A percentile compares a stretch with the other conserved stretches of the same genome.
phyloP scores from a whole-genome alignment of 1,140 invertebrate genomes.

The Drosophila parabipectinata region DNA sequence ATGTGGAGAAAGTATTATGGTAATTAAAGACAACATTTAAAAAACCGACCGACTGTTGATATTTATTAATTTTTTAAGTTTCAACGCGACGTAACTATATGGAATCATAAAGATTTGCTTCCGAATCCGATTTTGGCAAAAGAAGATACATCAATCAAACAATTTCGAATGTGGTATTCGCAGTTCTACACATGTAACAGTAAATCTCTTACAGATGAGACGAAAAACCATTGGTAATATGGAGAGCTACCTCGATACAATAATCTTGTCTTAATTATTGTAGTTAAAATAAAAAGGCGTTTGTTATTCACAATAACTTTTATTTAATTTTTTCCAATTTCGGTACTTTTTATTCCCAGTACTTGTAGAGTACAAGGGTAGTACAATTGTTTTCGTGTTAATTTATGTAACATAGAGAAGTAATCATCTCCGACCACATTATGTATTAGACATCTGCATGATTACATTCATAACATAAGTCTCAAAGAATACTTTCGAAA shows the following conservation, averaged over 20 bases:
- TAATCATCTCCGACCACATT: no score
- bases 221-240: constrained; percentile 30
- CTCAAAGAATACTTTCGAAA: no score
- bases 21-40: constrained; percentile 72
- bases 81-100: constrained; percentile 93
- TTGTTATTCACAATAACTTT: no score
- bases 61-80: constrained; percentile 86
- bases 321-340: no score
- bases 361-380: no score
- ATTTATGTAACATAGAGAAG: no score
- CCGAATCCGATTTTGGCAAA: constrained; percentile 89
- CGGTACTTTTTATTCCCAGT: no score
- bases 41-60: not conserved
- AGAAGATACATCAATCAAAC: constrained; percentile 89
- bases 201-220: constrained; percentile 83
- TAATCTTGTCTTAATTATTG: not conserved
- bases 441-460: no score
- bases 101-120: constrained; percentile 94
- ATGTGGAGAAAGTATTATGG: constrained; percentile 90
- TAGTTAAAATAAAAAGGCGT: no score
- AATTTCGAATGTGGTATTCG: constrained; percentile 92
- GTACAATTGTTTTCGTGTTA: no score
- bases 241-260: not conserved
- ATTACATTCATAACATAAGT: no score
- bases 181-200: constrained; percentile 95